Conservation (phyloP, 2,113 vertebrate genomes). For the Rattus norvegicus region GRCr8 NC_086032.1:98355501-98356000, state of each 20-base stretch:
- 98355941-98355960: background rate
- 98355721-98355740: background rate
- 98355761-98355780: background rate
- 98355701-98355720: background rate
- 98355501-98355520: background rate
- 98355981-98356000: background rate
- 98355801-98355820: background rate
- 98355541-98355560: background rate
- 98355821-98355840: background rate
- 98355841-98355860: background rate
- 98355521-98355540: background rate
- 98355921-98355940: too few relatives aligned
- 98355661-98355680: background rate
- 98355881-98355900: background rate
- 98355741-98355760: conserved; percentile 37
- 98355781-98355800: background rate
- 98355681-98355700: background rate
- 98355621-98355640: background rate
- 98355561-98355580: background rate
- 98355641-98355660: background rate
- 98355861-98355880: background rate
- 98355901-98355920: background rate
- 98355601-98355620: background rate
- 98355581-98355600: background rate
- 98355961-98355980: background rate